Conservation (phyloP, 2,113 vertebrate species). For the Heterochromis multidens region DNA sequence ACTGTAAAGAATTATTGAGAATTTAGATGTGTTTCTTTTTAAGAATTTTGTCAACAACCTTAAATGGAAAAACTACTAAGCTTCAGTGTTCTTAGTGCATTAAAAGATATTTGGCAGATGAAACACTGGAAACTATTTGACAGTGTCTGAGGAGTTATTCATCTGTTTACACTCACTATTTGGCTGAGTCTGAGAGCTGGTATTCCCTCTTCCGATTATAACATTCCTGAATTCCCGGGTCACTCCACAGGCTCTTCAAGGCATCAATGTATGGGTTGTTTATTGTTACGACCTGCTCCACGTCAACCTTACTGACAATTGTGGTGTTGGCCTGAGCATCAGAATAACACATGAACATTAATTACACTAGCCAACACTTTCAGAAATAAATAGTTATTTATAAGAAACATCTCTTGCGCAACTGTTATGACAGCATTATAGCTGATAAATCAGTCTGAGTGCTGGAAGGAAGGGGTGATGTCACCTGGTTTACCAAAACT, state of each 20-base stretch:
- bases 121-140: conserved; percentile 68
- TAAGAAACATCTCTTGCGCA: background rate
- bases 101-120: background rate
- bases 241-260: conserved; percentile 84
- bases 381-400: background rate
- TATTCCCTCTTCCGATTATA: conserved; percentile 81
- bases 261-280: conserved; percentile 74
- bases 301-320: conserved; percentile 74
- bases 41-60: background rate
- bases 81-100: background rate
- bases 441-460: background rate
- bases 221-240: conserved; percentile 84
- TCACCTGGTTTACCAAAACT: background rate
- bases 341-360: background rate
- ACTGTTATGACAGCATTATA: background rate
- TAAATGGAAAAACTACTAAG: conserved; percentile 16
- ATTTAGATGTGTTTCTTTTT: background rate
- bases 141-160: conserved; percentile 60
- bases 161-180: conserved; percentile 80
- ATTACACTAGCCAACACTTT: background rate
- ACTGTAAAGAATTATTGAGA: background rate
- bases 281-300: conserved; percentile 74
- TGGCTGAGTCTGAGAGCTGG: conserved; percentile 85
- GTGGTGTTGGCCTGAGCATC: conserved; percentile 73
- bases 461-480: background rate